Base-by-base conservation (phyloP, 2,113 vertebrate species). In the Macquaria australasica region DNA sequence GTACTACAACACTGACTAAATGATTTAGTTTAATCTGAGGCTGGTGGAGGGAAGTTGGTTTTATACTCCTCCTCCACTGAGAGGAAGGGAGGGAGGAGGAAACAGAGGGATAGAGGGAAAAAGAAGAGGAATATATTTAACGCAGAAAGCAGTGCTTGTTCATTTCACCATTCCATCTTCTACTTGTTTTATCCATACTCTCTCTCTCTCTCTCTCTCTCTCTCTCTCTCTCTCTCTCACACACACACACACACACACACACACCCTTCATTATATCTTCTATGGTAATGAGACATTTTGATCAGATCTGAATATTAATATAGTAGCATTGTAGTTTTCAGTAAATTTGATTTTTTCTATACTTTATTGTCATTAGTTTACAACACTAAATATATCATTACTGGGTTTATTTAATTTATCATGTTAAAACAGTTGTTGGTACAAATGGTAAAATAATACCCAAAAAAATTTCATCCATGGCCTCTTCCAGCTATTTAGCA, bases 1-100 rank as follows among this genome's bases (percentile, higher is more conserved):
- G 81, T 59, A 34, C 77, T 83, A 81, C 72, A 84, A 84, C 51
- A 77, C 41, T 18, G 64, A 80, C 74, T 79, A 83, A 86, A 90
- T 83, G 82, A 79, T 79, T 78, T 43, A 73, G 77, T 86, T 90
- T 82, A 85, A 80, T 77, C 20, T 37, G 77, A 79, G 8, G 39
- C 31, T 75, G 66, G 34, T 41, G 53, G 73, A 63, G 79, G 64
- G 60, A 72, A 18, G 60, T 21, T 28, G 8, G 62, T 69, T 80
- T 73, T 48, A 70, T 48, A 69, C 41, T 71, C 62, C 28, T 68
- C 45, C 59, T 73, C 37, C 10, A 15, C 9, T 25, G 21, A 63
- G 59, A 51, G 18, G 15, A 23, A 39, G 14, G 23, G 21, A 41
- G 6, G 60, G 62, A 23, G 23, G 5, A 45, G n/a, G 39, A 73